Base-by-base conservation (phyloP, 2,888 invertebrate species). In the Drosophila acutilabella region DNA sequence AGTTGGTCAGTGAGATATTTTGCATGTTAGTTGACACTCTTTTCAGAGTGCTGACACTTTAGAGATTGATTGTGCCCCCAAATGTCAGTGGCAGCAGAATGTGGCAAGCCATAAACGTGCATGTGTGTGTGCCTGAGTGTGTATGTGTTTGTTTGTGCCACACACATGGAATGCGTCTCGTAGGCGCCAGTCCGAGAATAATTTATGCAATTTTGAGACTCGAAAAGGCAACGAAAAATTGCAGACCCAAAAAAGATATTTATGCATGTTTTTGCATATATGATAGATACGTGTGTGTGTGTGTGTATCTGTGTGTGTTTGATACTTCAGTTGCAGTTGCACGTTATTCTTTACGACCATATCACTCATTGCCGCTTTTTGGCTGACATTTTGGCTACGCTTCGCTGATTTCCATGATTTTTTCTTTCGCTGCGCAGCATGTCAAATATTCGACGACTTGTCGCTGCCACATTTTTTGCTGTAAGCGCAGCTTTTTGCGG, bases 61-160 rank as follows among this genome's bases (percentile, higher is more conserved):
- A 4, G 53, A 87, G 84, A 84, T 88, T 88, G 84, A 84, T 84
- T 73, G 78, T 42, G 50, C 50, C 62, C 50, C 62, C 62, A 62
- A 62, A 62, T 62, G 62, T 64, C 62, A 64, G 57, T 48, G 42
- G n/a, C 57, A 42, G 23, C 60, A 44, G 16, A 36, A 58, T 57
- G 56, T 57, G 44, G 45, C 61, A 52, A 44, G 16, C 47, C 44
- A 52, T 50, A 50, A 26, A 26, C 18, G 30, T 47, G 5, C n/a
- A 6, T 30, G 26, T 7, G 23, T 7, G 23, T 6, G 13, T 52
- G 23, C 38, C 5, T 23, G 11, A 38, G 50, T 50, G 40, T 16
- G 23, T 38, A 2, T 18, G 38, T 53, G 53, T 53, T 41, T 50
- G 11, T 18, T 33, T 50, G 33, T 50, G 51, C 51, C 51, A 42